A percentile compares a stretch with the other conserved stretches of the same genome.
phyloP scores from a whole-genome alignment of 2,888 invertebrate species.

The Vannuccia rotundouncinata region DNA sequence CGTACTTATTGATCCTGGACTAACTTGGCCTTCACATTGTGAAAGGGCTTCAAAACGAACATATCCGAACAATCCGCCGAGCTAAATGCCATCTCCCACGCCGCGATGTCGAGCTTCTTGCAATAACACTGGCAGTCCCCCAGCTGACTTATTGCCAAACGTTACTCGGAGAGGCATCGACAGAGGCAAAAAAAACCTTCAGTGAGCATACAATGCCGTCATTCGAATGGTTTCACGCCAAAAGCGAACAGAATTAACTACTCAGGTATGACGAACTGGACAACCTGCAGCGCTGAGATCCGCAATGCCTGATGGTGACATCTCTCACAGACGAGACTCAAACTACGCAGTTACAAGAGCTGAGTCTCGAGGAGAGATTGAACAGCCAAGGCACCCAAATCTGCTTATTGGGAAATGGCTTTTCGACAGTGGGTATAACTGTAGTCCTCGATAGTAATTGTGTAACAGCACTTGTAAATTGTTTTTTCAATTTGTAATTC shows the following conservation, averaged over 20 bases:
- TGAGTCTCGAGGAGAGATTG: background rate
- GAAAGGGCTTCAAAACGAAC: background rate
- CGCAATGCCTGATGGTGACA: background rate
- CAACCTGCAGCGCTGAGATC: background rate
- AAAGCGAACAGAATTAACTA: background rate
- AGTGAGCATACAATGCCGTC: background rate
- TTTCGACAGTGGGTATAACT: conserved; percentile 8
- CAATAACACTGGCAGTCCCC: too few relatives aligned
- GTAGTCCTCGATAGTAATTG: too few relatives aligned
- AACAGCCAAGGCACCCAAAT: conserved; percentile 3
- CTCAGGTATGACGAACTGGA: background rate
- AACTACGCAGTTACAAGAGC: background rate
- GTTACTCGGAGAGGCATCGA: too few relatives aligned
- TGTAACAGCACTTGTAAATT: too few relatives aligned
- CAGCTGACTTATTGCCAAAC: too few relatives aligned
- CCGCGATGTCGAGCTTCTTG: too few relatives aligned
- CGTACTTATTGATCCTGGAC: background rate
- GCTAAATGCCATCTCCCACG: too few relatives aligned
- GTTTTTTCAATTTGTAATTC: too few relatives aligned
- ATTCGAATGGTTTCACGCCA: background rate
- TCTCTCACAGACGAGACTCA: background rate
- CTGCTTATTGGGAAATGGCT: background rate
- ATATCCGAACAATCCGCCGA: background rate
- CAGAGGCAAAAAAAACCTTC: background rate
- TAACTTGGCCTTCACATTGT: background rate